Percentiles rank a stretch among this genome's conserved stretches.
These are phyloP conservation scores for Alcedo quadribrachys DNA, from an alignment of 2,797 vertebrate genomes.

Conservation along the genomic window DNA sequence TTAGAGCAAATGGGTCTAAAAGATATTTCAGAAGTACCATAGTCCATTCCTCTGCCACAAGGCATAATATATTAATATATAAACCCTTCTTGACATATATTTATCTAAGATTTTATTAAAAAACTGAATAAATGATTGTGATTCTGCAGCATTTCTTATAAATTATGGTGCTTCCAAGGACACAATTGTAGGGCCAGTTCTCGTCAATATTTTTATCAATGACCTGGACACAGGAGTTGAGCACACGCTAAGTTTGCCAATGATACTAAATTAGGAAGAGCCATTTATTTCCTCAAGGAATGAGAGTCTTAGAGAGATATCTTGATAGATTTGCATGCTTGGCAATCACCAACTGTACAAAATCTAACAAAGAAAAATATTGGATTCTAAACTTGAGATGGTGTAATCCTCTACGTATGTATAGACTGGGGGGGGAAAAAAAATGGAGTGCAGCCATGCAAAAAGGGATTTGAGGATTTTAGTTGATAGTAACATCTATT, in stretches of 20 bases:
- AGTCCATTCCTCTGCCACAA: background rate
- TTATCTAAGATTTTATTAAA: background rate
- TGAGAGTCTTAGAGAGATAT: background rate
- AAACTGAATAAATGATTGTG: background rate
- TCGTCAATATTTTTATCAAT: background rate
- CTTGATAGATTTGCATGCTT: background rate
- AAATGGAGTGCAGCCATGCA: background rate
- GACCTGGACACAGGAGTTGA: background rate
- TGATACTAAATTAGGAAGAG: background rate
- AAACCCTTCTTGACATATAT: background rate
- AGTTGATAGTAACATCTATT: background rate
- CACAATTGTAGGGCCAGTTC: background rate
- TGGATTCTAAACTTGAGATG: background rate
- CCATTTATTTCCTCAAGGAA: background rate
- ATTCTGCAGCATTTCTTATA: background rate
- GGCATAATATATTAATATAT: background rate
- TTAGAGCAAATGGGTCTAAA: background rate
- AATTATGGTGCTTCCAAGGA: background rate
- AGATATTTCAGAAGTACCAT: background rate
- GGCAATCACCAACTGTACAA: background rate
- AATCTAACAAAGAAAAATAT: background rate
- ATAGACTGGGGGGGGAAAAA: background rate
- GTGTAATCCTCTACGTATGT: background rate
- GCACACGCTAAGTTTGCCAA: background rate
- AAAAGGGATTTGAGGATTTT: background rate